phyloP scores from a whole-genome alignment of 2,113 vertebrate genomes.

The Gobiocypris rarus region DNA sequence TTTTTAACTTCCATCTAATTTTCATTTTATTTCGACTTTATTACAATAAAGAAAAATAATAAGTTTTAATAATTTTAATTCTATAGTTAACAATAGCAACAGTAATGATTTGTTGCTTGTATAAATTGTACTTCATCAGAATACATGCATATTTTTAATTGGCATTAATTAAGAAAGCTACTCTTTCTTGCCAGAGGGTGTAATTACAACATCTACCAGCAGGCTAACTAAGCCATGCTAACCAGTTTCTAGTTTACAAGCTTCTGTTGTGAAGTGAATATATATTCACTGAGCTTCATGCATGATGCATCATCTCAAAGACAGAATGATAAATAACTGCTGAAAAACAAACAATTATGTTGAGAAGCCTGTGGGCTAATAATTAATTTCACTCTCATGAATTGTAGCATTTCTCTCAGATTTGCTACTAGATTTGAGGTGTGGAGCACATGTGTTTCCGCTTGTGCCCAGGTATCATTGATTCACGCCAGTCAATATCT shows the following conservation, averaged over 20 bases:
- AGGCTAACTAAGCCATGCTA: neutral
- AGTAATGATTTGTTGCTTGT: neutral
- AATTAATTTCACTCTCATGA: neutral
- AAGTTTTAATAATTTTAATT: neutral
- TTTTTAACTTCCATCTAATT: no score
- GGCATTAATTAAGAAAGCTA: neutral
- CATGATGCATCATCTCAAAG: neutral
- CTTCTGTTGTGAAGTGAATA: neutral
- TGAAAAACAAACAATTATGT: neutral
- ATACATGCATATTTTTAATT: neutral
- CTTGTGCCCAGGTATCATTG: conserved; percentile 33
- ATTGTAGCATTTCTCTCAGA: conserved; percentile 9
- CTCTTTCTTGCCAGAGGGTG: neutral
- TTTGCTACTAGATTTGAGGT: conserved; percentile 37
- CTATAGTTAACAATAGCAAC: neutral
- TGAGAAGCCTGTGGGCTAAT: conserved; percentile 7
- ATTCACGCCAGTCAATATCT: conserved; percentile 42
- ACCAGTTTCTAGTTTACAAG: neutral
- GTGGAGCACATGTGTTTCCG: conserved; percentile 17
- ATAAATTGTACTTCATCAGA: neutral
- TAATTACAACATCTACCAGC: neutral
- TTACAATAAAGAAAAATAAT: neutral
- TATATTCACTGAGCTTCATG: neutral
- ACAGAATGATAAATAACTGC: conserved; percentile 33
- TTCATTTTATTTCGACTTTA: neutral